phyloP scores from a whole-genome alignment of 2,113 vertebrate genomes.

The Clarias magur region DNA sequence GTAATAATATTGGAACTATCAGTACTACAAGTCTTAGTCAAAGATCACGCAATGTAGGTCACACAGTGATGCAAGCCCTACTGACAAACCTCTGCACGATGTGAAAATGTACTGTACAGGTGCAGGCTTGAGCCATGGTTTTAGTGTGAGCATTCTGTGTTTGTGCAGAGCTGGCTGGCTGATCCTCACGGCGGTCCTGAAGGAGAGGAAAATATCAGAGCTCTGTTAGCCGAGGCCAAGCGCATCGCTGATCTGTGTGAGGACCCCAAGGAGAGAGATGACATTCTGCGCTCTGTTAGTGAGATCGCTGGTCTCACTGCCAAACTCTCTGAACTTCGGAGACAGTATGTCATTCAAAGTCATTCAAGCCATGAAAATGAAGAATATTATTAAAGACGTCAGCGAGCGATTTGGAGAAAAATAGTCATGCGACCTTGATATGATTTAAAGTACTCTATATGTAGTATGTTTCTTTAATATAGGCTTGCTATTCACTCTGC shows the following conservation, averaged over 20 bases:
- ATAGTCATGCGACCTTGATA: not conserved
- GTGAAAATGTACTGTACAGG: not conserved
- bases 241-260: conserved; percentile 93
- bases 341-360: conserved; percentile 72
- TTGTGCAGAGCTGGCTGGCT: conserved; percentile 88
- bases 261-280: conserved; percentile 94
- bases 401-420: not conserved
- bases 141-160: conserved; percentile 36
- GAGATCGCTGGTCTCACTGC: conserved; percentile 91
- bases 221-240: conserved; percentile 87
- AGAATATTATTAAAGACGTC: not conserved
- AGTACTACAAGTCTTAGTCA: too few species aligned
- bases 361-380: not conserved
- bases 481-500: not conserved
- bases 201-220: conserved; percentile 91
- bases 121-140: conserved; percentile 13
- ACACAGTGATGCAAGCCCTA: not conserved
- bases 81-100: not conserved
- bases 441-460: not conserved
- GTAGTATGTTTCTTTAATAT: not conserved
- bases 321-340: conserved; percentile 86
- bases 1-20: not conserved
- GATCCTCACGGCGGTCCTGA: conserved; percentile 92
- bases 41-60: not conserved
- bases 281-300: conserved; percentile 91